These are phyloP conservation scores for Cephalopachus bancanus DNA, from an alignment of 2,797 vertebrate genomes.

Conservation along the genomic window DNA sequence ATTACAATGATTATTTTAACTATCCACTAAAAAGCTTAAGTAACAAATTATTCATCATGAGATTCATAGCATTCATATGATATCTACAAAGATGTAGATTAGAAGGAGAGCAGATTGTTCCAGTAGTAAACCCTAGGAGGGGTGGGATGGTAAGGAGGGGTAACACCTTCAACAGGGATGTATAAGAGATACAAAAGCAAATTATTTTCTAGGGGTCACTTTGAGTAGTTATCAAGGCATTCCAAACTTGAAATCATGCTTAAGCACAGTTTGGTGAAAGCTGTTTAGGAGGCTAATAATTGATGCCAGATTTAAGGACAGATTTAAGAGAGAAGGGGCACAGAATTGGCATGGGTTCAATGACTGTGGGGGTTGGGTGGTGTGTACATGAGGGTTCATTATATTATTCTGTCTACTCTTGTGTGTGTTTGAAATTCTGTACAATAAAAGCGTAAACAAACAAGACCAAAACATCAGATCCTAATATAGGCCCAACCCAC, in stretches of 20 bases:
- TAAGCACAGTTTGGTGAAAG: slow-evolving; percentile 8
- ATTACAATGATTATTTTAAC: background rate
- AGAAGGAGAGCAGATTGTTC: background rate
- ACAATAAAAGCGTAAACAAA: slow-evolving; percentile 44
- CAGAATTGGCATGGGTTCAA: background rate
- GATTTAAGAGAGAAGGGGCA: background rate
- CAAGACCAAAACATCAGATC: background rate
- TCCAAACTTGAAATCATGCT: background rate
- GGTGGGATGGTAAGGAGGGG: background rate
- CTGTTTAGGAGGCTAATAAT: background rate
- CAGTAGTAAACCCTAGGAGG: background rate
- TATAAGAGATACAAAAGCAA: background rate
- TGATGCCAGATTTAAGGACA: background rate
- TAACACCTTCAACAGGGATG: background rate
- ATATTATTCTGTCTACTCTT: background rate
- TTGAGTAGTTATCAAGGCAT: slow-evolving; percentile 15
- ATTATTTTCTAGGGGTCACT: background rate
- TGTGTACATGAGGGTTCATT: background rate
- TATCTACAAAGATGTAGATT: background rate
- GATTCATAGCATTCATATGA: background rate
- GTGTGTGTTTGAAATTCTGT: slow-evolving; percentile 15
- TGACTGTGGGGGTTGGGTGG: background rate
- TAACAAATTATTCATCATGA: background rate
- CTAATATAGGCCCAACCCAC: background rate
- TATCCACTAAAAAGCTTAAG: background rate